Conservation (phyloP, 2,888 invertebrate species). For the Diaprepes abbreviatus region DNA sequence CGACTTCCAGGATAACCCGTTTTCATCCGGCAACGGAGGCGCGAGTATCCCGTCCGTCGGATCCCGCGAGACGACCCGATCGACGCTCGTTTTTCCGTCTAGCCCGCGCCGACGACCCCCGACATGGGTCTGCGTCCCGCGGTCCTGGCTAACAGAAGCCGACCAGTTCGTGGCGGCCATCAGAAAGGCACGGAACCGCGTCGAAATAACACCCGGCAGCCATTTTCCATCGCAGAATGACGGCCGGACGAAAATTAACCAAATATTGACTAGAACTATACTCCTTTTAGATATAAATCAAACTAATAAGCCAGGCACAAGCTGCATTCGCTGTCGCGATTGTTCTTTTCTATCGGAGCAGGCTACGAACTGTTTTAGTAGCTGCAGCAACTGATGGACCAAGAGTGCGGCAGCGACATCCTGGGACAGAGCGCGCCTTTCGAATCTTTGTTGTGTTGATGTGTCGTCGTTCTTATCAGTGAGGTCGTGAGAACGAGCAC, state of each 20-base stretch:
- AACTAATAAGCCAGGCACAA: constrained; percentile 7
- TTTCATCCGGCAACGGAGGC: constrained; percentile 40
- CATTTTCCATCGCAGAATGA: constrained; percentile 36
- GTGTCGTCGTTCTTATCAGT: constrained; percentile 37
- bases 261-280: constrained; percentile 17
- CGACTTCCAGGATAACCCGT: constrained; percentile 32
- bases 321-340: constrained; percentile 18
- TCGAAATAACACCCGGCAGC: constrained; percentile 34
- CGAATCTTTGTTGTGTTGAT: constrained; percentile 56
- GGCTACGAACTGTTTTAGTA: constrained; percentile 35
- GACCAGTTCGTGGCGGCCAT: constrained; percentile 46
- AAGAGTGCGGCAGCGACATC: constrained; percentile 38
- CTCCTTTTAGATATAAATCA: constrained; percentile 18
- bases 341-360: constrained; percentile 9
- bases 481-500: constrained; percentile 26
- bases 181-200: constrained; percentile 45
- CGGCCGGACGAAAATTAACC: constrained; percentile 25
- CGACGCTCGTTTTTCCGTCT: constrained; percentile 62
- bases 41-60: constrained; percentile 37
- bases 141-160: constrained; percentile 39
- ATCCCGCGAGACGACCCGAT: constrained; percentile 61
- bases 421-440: constrained; percentile 57
- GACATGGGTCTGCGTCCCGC: constrained; percentile 28
- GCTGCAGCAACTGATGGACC: constrained; percentile 27
- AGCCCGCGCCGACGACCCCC: constrained; percentile 52